phyloP scores from a whole-genome alignment of 2,888 invertebrate genomes.

The Nowickia ferox region DNA sequence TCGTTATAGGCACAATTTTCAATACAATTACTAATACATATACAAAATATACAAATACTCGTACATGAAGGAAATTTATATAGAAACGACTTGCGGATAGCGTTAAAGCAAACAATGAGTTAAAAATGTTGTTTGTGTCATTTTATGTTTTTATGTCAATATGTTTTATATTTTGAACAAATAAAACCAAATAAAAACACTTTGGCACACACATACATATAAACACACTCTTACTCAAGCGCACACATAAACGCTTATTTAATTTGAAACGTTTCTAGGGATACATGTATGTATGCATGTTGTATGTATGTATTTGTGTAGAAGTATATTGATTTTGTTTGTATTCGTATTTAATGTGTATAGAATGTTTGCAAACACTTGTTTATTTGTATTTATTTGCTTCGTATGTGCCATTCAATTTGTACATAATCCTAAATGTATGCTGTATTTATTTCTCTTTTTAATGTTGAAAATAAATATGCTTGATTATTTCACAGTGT shows the following conservation, averaged over 20 bases:
- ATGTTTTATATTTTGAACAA: constrained; percentile 58
- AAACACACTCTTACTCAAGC: neutral
- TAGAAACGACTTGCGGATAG: constrained; percentile 13
- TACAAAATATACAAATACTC: neutral
- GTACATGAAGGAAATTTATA: neutral
- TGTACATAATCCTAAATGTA: constrained; percentile 54
- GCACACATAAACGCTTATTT: neutral
- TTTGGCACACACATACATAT: neutral
- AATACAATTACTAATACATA: constrained; percentile 30
- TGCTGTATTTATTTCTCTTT: constrained; percentile 25
- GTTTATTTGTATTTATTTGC: constrained; percentile 8
- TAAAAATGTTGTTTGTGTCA: constrained; percentile 47
- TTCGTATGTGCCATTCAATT: constrained; percentile 43
- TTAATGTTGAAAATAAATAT: constrained; percentile 9
- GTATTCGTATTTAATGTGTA: constrained; percentile 11
- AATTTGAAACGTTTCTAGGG: constrained; percentile 1
- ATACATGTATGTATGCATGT: neutral
- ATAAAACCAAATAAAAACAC: constrained; percentile 47
- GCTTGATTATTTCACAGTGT: constrained; percentile 6
- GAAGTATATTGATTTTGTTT: constrained; percentile 41
- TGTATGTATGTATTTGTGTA: neutral
- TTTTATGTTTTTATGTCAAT: constrained; percentile 64
- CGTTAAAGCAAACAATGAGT: constrained; percentile 32
- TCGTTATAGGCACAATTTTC: constrained; percentile 60
- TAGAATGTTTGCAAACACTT: constrained; percentile 7